Conservation (phyloP, 2,797 vertebrate species). For the Melanotaenia boesemani region DNA sequence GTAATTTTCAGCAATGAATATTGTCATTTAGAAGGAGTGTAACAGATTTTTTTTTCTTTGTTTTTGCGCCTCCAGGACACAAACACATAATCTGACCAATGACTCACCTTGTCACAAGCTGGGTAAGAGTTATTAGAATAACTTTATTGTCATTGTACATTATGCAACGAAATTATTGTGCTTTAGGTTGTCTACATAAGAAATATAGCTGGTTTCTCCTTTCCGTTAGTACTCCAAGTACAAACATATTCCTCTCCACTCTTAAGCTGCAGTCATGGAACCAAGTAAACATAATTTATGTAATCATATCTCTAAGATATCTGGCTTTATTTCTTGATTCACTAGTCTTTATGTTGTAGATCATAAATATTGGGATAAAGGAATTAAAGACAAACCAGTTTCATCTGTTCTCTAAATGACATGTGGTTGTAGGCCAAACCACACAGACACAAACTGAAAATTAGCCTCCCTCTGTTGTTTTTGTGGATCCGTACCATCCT, state of each 20-base stretch:
- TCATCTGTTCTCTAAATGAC: background rate
- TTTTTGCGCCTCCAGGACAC: background rate
- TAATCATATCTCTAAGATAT: background rate
- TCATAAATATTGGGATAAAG: background rate
- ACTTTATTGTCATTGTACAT: too few species aligned
- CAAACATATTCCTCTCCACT: too few species aligned
- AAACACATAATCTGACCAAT: background rate
- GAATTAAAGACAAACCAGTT: background rate
- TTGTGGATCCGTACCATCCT: background rate
- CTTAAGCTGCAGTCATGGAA: background rate
- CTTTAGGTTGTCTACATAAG: too few species aligned
- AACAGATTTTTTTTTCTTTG: background rate
- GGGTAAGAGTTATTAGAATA: too few species aligned
- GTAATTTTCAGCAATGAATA: background rate
- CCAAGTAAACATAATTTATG: background rate
- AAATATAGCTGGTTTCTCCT: too few species aligned
- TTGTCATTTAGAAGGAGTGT: conserved; percentile 6
- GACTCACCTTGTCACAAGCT: too few species aligned
- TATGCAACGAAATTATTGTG: too few species aligned
- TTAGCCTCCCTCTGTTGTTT: background rate
- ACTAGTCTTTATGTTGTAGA: background rate
- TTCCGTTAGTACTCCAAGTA: too few species aligned
- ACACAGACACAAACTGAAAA: background rate
- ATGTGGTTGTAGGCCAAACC: background rate
- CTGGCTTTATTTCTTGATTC: background rate